Conservation (phyloP, 1,140 invertebrate species). For the Trachelipus rathkii region DNA sequence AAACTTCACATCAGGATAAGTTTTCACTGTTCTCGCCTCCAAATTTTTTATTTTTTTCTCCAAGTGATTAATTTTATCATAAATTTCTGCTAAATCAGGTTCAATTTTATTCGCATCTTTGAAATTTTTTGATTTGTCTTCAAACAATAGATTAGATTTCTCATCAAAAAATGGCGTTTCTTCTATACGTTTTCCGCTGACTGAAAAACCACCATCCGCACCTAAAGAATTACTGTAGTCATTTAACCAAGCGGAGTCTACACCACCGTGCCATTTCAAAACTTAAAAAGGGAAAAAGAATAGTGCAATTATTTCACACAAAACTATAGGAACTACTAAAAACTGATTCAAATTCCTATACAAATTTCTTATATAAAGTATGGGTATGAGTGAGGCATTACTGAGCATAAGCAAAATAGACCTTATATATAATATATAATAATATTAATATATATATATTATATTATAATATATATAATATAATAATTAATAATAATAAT, state of each 20-base stretch:
- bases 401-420: too few relatives aligned
- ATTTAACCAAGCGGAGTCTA: neutral
- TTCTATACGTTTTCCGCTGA: neutral
- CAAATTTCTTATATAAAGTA: neutral
- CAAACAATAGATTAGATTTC: neutral
- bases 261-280: neutral
- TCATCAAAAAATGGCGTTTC: neutral
- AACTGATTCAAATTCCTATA: neutral
- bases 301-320: neutral
- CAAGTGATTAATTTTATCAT: conserved; percentile 33
- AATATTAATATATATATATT: too few relatives aligned
- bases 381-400: neutral
- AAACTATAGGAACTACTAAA: neutral
- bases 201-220: neutral
- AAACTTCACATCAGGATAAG: conserved; percentile 84
- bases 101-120: neutral
- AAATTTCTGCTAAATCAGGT: conserved; percentile 28
- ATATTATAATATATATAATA: too few relatives aligned
- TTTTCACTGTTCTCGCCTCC: conserved; percentile 58
- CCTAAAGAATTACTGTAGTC: neutral
- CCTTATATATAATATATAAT: too few relatives aligned
- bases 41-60: conserved; percentile 43
- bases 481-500: too few relatives aligned
- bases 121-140: neutral
- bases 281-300: neutral